Evolutionary conservation across 2,113 vertebrate genomes (phyloP).

Genomic region (Sterna hirundo): DNA sequence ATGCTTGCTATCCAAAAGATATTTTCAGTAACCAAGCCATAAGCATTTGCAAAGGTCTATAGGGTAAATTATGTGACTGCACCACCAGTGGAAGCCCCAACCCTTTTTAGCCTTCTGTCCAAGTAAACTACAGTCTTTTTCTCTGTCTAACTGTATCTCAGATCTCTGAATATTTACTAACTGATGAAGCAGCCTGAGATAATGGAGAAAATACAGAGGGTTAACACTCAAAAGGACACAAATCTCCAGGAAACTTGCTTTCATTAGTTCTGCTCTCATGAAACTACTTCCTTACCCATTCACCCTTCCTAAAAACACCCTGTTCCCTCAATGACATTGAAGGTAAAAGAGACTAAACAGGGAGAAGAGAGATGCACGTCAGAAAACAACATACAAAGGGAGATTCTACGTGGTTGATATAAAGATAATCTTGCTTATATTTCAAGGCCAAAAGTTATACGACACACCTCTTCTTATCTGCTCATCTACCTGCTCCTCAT

Average conservation of each 20-base stretch:
- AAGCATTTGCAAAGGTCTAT: neutral
- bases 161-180: neutral
- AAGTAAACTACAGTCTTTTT: neutral
- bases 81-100: neutral
- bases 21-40: neutral
- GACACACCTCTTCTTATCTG: neutral
- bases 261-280: neutral
- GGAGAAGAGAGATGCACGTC: neutral
- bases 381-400: neutral
- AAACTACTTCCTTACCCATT: neutral
- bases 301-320: neutral
- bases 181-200: neutral
- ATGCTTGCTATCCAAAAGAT: neutral
- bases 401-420: neutral
- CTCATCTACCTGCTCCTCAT: neutral
- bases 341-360: neutral
- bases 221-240: neutral
- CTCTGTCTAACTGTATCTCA: neutral
- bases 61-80: neutral
- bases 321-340: rapidly evolving
- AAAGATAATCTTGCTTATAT: neutral
- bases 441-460: neutral
- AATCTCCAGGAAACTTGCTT: neutral
- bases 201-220: neutral
- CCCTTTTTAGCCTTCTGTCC: neutral